Conservation (phyloP, 2,113 vertebrate species). For the Myrmophylax atrothorax region DNA sequence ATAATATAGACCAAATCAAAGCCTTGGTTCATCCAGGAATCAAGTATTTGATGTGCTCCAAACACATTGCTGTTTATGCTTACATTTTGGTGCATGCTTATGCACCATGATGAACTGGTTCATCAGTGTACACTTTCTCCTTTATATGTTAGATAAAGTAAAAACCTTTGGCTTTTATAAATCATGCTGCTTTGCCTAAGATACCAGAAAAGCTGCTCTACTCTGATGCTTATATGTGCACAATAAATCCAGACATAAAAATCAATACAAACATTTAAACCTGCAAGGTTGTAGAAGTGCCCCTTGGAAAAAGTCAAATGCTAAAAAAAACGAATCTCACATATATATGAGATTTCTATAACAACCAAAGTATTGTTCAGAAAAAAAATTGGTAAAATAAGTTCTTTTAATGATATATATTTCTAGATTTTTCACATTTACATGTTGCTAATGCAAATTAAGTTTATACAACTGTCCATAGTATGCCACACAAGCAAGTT, state of each 20-base stretch:
- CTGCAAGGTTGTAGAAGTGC: conserved; percentile 40
- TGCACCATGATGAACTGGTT: neutral
- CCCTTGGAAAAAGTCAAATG: conserved; percentile 66
- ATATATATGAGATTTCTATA: neutral
- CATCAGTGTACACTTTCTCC: neutral
- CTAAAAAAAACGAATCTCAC: conserved; percentile 50
- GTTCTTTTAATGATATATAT: neutral
- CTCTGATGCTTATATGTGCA: conserved; percentile 51
- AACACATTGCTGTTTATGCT: neutral
- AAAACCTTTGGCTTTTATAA: conserved; percentile 7
- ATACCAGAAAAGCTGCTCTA: conserved; percentile 46
- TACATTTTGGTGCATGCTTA: neutral
- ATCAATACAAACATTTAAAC: conserved; percentile 77
- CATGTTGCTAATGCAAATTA: neutral
- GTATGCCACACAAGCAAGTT: neutral
- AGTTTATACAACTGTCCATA: neutral
- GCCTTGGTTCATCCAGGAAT: neutral
- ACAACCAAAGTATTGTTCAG: conserved; percentile 7
- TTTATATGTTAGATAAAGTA: neutral
- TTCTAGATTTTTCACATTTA: neutral
- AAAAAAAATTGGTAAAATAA: neutral
- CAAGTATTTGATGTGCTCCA: neutral
- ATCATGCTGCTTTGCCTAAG: conserved; percentile 53
- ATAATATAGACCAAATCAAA: neutral
- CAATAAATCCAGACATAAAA: conserved; percentile 73